Evolutionary conservation across 2,797 vertebrate genomes (phyloP).

Genomic region (Oryzias dopingdopingensis): DNA sequence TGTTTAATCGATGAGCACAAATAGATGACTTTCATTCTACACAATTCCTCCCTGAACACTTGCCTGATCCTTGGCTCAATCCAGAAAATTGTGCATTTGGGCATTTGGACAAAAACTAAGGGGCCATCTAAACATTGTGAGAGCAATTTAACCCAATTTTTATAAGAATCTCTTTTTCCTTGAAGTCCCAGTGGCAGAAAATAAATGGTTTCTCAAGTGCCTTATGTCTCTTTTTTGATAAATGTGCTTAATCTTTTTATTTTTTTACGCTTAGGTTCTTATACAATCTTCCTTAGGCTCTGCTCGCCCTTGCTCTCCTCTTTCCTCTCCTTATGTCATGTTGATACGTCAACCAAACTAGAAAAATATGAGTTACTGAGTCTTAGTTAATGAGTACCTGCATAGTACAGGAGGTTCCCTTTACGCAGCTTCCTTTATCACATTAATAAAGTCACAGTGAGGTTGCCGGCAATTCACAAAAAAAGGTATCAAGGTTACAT

Average conservation of each 20-base stretch:
- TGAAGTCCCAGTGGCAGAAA: conserved; percentile 4
- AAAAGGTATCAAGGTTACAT: conserved; percentile 32
- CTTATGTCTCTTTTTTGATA: not conserved
- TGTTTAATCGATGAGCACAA: conserved; percentile 69
- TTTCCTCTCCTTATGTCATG: not conserved
- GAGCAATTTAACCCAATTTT: conserved; percentile 27
- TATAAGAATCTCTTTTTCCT: conserved; percentile 14
- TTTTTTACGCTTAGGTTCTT: not conserved
- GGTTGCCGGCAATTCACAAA: conserved; percentile 19
- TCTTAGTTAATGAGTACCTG: conserved; percentile 30
- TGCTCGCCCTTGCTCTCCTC: not conserved
- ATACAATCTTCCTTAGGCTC: conserved; percentile 1
- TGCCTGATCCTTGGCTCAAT: conserved; percentile 21
- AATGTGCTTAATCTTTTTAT: not conserved
- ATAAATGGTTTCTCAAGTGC: conserved; percentile 17
- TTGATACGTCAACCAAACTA: conserved; percentile 28
- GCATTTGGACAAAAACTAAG: conserved; percentile 27
- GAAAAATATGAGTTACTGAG: not conserved
- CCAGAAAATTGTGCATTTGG: conserved; percentile 15
- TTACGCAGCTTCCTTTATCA: conserved; percentile 30
- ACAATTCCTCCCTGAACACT: conserved; percentile 33
- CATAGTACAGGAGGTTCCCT: conserved; percentile 17
- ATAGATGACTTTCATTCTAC: conserved; percentile 62
- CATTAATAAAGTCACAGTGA: conserved; percentile 10
- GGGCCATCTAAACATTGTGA: conserved; percentile 13